These are phyloP conservation scores for Eurytoma adleriae DNA, from an alignment of 2,888 invertebrate genomes.

Conservation along the genomic window DNA sequence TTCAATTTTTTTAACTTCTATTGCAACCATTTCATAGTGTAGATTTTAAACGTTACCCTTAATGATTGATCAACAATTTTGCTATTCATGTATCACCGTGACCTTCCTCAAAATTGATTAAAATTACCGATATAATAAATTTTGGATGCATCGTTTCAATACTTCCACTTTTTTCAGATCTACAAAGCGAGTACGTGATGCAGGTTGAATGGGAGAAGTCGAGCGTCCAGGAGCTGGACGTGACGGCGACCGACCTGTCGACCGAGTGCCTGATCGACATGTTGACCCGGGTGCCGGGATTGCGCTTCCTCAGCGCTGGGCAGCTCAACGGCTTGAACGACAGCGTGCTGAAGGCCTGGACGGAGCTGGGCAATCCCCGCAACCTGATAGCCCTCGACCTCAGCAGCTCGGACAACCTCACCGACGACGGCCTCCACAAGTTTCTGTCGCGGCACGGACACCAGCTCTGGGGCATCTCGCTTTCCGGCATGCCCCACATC, in stretches of 20 bases:
- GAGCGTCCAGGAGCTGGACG: conserved; percentile 94
- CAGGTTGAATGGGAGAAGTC: conserved; percentile 99
- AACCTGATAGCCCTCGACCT: conserved; percentile 92
- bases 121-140: no score
- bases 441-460: conserved; percentile 93
- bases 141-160: no score
- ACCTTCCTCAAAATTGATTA: no score
- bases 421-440: conserved; percentile 94
- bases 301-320: conserved; percentile 95
- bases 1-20: no score
- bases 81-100: no score
- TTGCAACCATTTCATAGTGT: no score
- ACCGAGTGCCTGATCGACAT: conserved; percentile 96
- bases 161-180: conserved; percentile 78
- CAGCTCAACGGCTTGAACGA: conserved; percentile 99
- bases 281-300: conserved; percentile 89
- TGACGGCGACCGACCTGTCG: conserved; percentile 97
- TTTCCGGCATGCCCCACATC: conserved; percentile 98
- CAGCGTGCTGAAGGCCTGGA: conserved; percentile 93
- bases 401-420: conserved; percentile 95
- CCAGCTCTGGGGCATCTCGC: conserved; percentile 90
- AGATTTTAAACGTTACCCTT: no score
- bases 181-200: conserved; percentile 95
- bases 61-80: no score
- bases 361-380: conserved; percentile 88